A percentile compares a stretch with the other conserved stretches of the same genome.
Evolutionary conservation across 2,113 vertebrate species (phyloP).

Genomic region (Sardina pilchardus): DNA sequence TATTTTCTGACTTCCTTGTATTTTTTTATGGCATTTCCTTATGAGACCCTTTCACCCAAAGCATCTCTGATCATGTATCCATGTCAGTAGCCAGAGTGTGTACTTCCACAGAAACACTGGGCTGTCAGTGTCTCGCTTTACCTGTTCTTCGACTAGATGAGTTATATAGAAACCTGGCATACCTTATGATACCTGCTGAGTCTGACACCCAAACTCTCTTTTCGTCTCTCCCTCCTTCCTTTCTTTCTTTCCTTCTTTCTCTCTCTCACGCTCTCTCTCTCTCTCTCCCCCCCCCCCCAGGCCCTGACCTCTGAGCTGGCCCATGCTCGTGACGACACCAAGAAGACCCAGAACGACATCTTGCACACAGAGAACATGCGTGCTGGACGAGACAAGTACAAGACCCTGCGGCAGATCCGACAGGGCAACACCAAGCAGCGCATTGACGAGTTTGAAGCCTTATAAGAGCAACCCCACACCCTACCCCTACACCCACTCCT

Average conservation of each 20-base stretch:
- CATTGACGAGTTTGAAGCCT: slow-evolving; percentile 95
- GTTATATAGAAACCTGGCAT: not conserved
- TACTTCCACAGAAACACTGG: not conserved
- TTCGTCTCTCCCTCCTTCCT: not conserved
- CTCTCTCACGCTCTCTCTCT: not conserved
- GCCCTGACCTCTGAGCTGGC: slow-evolving; percentile 87
- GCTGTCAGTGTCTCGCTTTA: not conserved
- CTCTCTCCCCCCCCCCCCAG: slow-evolving; percentile 57
- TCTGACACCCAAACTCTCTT: not conserved
- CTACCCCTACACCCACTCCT: not conserved
- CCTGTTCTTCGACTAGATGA: not conserved
- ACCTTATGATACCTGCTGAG: not conserved
- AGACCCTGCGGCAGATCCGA: slow-evolving; percentile 92
- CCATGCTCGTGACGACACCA: slow-evolving; percentile 85
- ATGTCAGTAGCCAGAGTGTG: not conserved
- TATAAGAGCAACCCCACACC: slow-evolving; percentile 69
- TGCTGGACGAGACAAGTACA: slow-evolving; percentile 94
- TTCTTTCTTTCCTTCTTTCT: not conserved
- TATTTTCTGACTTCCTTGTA: not conserved
- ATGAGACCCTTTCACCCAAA: not conserved
- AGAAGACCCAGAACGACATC: slow-evolving; percentile 89
- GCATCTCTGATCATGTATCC: not conserved
- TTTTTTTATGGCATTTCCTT: not conserved
- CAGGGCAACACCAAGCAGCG: slow-evolving; percentile 98
- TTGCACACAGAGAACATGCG: slow-evolving; percentile 88